Percentiles rank a stretch among this genome's conserved stretches.
Conservation (phyloP, 2,888 invertebrate species). For the Sesia bembeciformis region DNA sequence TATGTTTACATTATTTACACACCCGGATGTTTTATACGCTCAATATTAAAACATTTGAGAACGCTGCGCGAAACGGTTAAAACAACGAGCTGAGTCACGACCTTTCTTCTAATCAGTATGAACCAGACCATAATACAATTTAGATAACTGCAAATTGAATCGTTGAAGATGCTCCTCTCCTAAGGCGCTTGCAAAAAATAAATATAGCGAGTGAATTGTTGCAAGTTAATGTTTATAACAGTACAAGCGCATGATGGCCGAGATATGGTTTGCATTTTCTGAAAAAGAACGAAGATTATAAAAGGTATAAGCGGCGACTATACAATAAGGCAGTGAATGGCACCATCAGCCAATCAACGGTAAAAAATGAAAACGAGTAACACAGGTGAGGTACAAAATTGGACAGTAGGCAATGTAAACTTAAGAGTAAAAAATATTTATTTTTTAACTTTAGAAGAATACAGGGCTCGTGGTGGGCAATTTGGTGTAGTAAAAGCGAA, state of each 20-base stretch:
- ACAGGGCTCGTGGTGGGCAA: slow-evolving; percentile 3
- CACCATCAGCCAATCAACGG: slow-evolving; percentile 40
- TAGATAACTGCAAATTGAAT: slow-evolving; percentile 35
- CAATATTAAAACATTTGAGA: slow-evolving; percentile 13
- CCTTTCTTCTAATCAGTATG: slow-evolving; percentile 22
- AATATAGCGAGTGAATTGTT: slow-evolving; percentile 38
- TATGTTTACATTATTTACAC: background rate
- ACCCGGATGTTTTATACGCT: slow-evolving; percentile 6
- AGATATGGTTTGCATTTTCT: slow-evolving; percentile 43
- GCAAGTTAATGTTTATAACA: slow-evolving; percentile 38
- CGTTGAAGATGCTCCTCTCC: slow-evolving; percentile 24
- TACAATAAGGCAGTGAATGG: slow-evolving; percentile 38
- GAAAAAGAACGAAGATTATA: slow-evolving; percentile 39
- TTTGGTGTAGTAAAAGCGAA: background rate
- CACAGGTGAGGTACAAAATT: slow-evolving; percentile 10
- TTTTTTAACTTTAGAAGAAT: background rate
- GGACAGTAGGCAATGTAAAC: slow-evolving; percentile 4
- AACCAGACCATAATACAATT: slow-evolving; percentile 36
- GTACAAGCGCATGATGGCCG: slow-evolving; percentile 46
- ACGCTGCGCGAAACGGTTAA: slow-evolving; percentile 21
- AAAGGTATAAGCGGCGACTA: slow-evolving; percentile 27
- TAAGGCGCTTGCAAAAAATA: slow-evolving; percentile 25
- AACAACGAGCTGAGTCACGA: slow-evolving; percentile 31
- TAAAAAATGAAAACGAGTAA: slow-evolving; percentile 36
- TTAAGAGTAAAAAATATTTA: slow-evolving; percentile 2